These are phyloP conservation scores for Monarcha castaneiventris DNA, from an alignment of 2,113 vertebrate genomes.

Conservation along the genomic window DNA sequence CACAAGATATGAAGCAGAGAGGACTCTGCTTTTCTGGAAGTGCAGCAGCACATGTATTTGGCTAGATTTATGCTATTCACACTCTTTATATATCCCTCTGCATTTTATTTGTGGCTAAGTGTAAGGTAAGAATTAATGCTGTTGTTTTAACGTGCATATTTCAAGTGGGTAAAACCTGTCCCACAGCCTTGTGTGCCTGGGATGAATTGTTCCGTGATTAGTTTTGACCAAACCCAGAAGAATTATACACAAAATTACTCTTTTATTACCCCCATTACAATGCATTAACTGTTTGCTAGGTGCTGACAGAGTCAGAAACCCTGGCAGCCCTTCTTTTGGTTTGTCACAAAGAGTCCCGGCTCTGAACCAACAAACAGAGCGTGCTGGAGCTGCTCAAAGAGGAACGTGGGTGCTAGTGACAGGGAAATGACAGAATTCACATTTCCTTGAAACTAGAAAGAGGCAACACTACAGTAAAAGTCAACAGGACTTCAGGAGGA, in stretches of 20 bases:
- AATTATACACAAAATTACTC: not conserved
- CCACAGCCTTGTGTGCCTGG: not conserved
- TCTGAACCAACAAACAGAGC: not conserved
- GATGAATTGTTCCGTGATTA: not conserved
- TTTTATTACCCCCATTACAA: constrained; percentile 30
- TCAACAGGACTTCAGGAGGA: not conserved
- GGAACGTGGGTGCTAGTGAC: not conserved
- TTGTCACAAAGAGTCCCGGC: not conserved
- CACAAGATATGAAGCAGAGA: not conserved
- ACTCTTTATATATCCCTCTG: not conserved
- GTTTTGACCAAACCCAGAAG: not conserved
- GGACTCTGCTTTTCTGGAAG: not conserved
- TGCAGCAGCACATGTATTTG: not conserved
- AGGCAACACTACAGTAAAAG: not conserved
- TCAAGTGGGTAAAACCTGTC: not conserved
- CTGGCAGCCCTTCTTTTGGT: not conserved
- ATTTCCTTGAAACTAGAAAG: not conserved
- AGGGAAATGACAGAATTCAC: not conserved
- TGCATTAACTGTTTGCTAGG: not conserved
- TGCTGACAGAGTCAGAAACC: not conserved
- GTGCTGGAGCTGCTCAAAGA: not conserved
- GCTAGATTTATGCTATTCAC: not conserved
- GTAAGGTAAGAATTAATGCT: not conserved
- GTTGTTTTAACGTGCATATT: not conserved
- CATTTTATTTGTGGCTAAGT: not conserved